Evolutionary conservation across 2,888 invertebrate genomes (phyloP), one percentile per base, ranked within the genome.

Genomic region (Hydriomena furcata): DNA sequence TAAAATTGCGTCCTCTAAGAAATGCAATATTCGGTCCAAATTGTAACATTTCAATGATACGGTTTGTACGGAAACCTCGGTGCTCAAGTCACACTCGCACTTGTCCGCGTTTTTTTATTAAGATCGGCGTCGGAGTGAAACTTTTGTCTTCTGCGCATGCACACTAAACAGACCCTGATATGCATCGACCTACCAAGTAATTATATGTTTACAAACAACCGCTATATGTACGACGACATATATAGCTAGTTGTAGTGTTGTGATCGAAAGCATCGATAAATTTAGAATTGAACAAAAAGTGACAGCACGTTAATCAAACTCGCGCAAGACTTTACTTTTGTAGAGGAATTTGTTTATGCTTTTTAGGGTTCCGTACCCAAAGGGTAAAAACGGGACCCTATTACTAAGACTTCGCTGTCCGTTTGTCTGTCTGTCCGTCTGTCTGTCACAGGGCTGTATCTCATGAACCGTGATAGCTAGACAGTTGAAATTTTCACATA

Each of bases 171-270:
- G 65, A 47, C 52, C 64, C 69, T 77, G 89, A 88, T 88, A 89
- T 87, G 86, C 89, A 89, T 85, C 87, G 80, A 82, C 83, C 81
- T 85, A 89, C 88, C 84, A 78, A 83, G 80, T 90, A 90, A 90
- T 89, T 88, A 89, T 87, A 90, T 88, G 88, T 89, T 90, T 89
- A 85, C 87, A 79, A 87, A 86, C 84, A 82, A 70, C 68, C 63
- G 58, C 71, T 69, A 71, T 77, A 71, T 69, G 69, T 73, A 67
- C 63, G 68, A 69, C 66, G 52, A 65, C 68, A 68, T 69, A 72
- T 63, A 55, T 60, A 63, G 63, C 51, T 52, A 38, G 49, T 58
- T 55, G 40, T 69, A 72, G 79, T 66, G 80, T 68, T 75, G 82
- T 49, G 71, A 60, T 49, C 35, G 7, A 23, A 35, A 24, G 12